phyloP scores from a whole-genome alignment of 1,140 invertebrate species.

The Drosophila rufa region DNA sequence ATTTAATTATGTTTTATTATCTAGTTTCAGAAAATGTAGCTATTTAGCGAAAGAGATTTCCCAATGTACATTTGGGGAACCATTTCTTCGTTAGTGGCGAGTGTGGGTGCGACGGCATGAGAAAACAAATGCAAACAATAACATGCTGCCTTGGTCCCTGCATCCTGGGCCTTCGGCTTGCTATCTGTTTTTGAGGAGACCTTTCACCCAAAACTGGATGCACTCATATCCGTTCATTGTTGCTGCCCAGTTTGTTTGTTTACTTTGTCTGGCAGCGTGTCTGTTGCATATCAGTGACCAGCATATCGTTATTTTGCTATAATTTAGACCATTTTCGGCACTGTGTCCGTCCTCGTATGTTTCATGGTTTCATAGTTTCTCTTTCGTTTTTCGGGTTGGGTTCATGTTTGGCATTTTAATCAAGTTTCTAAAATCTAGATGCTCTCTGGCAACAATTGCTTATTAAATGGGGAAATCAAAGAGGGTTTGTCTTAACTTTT shows the following conservation, averaged over 20 bases:
- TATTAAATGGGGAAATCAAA: slow-evolving; percentile 53
- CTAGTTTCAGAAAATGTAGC: neutral
- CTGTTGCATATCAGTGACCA: slow-evolving; percentile 69
- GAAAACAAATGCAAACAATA: slow-evolving; percentile 50
- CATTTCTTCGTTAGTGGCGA: slow-evolving; percentile 16
- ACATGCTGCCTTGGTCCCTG: slow-evolving; percentile 29
- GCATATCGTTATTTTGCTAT: slow-evolving; percentile 53
- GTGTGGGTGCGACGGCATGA: slow-evolving; percentile 14
- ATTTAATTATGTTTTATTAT: neutral
- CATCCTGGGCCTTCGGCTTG: slow-evolving; percentile 5
- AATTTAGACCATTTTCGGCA: slow-evolving; percentile 57
- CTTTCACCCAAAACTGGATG: slow-evolving; percentile 21
- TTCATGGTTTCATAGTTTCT: slow-evolving; percentile 26
- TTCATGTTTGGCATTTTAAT: slow-evolving; percentile 60
- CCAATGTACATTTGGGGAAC: neutral
- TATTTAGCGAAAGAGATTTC: neutral
- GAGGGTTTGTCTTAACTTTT: slow-evolving; percentile 37
- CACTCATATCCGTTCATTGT: slow-evolving; percentile 36
- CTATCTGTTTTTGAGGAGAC: slow-evolving; percentile 28
- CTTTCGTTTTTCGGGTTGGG: slow-evolving; percentile 16
- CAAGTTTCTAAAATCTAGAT: slow-evolving; percentile 50
- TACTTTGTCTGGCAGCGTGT: slow-evolving; percentile 40
- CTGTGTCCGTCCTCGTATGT: slow-evolving; percentile 12
- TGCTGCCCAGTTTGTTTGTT: slow-evolving; percentile 45
- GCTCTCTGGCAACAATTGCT: slow-evolving; percentile 27